Conservation (phyloP, 2,888 invertebrate genomes). For the Clunio marinus region DNA sequence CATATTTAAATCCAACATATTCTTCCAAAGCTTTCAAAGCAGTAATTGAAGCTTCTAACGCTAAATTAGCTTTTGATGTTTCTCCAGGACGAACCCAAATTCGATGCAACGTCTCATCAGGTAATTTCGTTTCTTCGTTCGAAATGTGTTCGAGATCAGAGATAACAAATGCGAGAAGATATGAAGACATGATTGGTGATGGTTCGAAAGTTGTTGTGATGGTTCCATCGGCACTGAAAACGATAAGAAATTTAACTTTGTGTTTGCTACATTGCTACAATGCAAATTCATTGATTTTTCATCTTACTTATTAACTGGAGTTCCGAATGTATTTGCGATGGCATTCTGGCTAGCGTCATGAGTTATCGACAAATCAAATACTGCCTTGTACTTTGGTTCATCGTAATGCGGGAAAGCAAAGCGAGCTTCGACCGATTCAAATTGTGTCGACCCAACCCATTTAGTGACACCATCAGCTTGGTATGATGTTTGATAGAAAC, state of each 20-base stretch:
- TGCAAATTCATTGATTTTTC: background rate
- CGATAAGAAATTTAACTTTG: background rate
- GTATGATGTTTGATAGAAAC: slow-evolving; percentile 31
- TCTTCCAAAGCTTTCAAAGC: slow-evolving; percentile 16
- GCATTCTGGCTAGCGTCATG: slow-evolving; percentile 1
- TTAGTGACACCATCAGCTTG: background rate
- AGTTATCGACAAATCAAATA: slow-evolving; percentile 10
- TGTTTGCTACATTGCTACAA: too few relatives aligned
- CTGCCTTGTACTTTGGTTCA: slow-evolving; percentile 11
- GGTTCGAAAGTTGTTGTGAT: slow-evolving; percentile 41
- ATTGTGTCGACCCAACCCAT: slow-evolving; percentile 28
- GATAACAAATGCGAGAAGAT: slow-evolving; percentile 9
- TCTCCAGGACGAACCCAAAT: slow-evolving; percentile 25
- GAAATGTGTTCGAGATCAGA: slow-evolving; percentile 15
- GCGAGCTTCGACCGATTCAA: background rate
- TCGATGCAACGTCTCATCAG: background rate
- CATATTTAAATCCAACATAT: background rate
- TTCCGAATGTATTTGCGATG: background rate
- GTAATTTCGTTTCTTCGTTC: background rate
- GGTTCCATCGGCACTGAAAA: slow-evolving; percentile 23
- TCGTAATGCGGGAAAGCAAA: slow-evolving; percentile 33
- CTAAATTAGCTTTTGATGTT: background rate
- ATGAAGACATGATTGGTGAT: slow-evolving; percentile 17
- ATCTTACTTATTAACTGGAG: background rate
- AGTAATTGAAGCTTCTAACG: background rate